Evolutionary conservation across 1,140 invertebrate genomes (phyloP).

Genomic region (Pseudomyrmex cubaensis): DNA sequence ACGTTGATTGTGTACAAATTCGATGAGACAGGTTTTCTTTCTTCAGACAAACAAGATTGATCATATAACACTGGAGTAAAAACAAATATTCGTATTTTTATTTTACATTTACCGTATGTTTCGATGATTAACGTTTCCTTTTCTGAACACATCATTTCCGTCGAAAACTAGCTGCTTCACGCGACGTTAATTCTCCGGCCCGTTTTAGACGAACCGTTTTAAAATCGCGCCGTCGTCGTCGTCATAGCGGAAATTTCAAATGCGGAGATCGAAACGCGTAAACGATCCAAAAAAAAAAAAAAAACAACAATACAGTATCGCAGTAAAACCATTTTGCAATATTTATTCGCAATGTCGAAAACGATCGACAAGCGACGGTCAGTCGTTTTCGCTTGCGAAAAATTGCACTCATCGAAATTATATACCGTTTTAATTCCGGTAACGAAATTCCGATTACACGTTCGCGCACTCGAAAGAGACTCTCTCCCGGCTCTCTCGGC

Average conservation of each 20-base stretch:
- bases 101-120: not conserved
- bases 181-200: slow-evolving; percentile 4
- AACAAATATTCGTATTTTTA: too few relatives aligned
- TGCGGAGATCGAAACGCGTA: not conserved
- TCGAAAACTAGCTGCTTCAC: not conserved
- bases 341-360: slow-evolving; percentile 15
- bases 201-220: not conserved
- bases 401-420: not conserved
- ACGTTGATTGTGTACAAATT: too few relatives aligned
- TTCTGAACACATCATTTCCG: not conserved
- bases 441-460: not conserved
- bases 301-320: not conserved
- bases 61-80: not conserved
- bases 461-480: slow-evolving; percentile 7
- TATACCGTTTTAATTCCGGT: not conserved
- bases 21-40: not conserved
- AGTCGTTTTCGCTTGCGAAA: not conserved
- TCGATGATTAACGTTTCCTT: not conserved
- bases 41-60: too few relatives aligned
- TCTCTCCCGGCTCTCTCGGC: slow-evolving; percentile 9
- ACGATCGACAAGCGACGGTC: not conserved
- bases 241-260: not conserved
- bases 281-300: not conserved
- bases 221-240: not conserved
- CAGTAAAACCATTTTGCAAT: slow-evolving; percentile 3